phyloP scores from a whole-genome alignment of 2,797 vertebrate species.

The Pyrocephalus nanus region DNA sequence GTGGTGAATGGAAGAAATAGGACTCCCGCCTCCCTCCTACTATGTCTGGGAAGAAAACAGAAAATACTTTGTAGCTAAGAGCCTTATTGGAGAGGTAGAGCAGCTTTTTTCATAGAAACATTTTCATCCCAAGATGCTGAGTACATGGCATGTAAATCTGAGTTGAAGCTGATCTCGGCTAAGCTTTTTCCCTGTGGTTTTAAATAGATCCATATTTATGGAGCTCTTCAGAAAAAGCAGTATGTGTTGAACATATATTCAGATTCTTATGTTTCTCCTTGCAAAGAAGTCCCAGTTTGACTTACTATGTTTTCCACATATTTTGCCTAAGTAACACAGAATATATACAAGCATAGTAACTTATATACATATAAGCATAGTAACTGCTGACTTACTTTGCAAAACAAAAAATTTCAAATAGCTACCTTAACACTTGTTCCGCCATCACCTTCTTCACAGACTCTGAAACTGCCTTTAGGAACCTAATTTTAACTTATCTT shows the following conservation, averaged over 20 bases:
- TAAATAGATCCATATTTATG: slow-evolving; percentile 45
- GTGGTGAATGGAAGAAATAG: background rate
- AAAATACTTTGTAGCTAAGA: background rate
- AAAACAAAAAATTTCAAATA: background rate
- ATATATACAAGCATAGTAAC: background rate
- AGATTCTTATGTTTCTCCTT: slow-evolving; percentile 3
- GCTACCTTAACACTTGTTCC: background rate
- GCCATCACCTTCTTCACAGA: background rate
- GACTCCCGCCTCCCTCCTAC: background rate
- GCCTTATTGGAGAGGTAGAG: background rate
- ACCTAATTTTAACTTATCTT: background rate
- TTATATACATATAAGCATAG: background rate
- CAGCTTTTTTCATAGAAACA: background rate
- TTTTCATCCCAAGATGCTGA: background rate
- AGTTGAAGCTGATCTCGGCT: background rate
- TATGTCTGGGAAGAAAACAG: background rate
- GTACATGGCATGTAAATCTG: background rate
- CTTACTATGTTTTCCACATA: slow-evolving; percentile 9
- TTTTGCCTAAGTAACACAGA: background rate
- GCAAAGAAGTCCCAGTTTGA: slow-evolving; percentile 7
- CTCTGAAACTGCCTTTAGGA: background rate
- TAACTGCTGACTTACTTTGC: background rate
- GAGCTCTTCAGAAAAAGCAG: background rate
- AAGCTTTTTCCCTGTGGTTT: background rate
- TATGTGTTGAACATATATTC: slow-evolving; percentile 4